Conservation (phyloP, 2,797 vertebrate genomes). For the Acipenser ruthenus region DNA sequence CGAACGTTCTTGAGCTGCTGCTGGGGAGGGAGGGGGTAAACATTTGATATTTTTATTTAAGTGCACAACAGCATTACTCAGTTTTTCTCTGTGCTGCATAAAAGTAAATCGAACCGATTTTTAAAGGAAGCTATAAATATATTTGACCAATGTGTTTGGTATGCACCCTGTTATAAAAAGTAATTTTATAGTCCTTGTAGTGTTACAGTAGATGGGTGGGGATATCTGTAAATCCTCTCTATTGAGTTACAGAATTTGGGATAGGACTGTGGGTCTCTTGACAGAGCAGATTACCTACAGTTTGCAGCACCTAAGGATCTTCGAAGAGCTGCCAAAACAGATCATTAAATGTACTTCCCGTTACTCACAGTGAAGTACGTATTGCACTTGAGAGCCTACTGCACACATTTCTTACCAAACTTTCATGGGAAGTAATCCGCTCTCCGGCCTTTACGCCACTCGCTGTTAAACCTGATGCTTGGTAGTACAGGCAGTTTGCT, state of each 20-base stretch:
- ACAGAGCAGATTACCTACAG: too few relatives aligned
- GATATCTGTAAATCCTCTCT: too few relatives aligned
- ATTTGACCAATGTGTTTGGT: conserved; percentile 36
- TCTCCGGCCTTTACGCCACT: not conserved
- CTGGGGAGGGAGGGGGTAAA: conserved; percentile 53
- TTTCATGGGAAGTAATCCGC: not conserved
- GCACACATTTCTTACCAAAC: conserved; percentile 19
- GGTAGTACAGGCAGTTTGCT: not conserved
- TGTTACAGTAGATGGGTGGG: too few relatives aligned
- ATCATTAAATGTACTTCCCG: not conserved
- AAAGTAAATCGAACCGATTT: not conserved
- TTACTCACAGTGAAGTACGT: not conserved
- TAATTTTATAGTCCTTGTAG: too few relatives aligned
- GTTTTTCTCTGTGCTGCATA: conserved; percentile 2
- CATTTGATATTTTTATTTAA: conserved; percentile 47
- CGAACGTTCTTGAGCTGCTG: conserved; percentile 51
- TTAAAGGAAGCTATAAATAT: conserved; percentile 26
- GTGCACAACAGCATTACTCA: conserved; percentile 77
- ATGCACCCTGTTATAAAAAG: conserved; percentile 36
- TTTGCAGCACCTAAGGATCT: too few relatives aligned
- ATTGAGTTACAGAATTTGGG: too few relatives aligned
- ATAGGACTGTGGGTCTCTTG: too few relatives aligned
- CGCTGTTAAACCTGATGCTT: not conserved
- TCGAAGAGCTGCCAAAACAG: not conserved
- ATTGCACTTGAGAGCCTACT: conserved; percentile 7